Evolutionary conservation across 1,140 invertebrate species (phyloP).

Genomic region (Drosophila lini): DNA sequence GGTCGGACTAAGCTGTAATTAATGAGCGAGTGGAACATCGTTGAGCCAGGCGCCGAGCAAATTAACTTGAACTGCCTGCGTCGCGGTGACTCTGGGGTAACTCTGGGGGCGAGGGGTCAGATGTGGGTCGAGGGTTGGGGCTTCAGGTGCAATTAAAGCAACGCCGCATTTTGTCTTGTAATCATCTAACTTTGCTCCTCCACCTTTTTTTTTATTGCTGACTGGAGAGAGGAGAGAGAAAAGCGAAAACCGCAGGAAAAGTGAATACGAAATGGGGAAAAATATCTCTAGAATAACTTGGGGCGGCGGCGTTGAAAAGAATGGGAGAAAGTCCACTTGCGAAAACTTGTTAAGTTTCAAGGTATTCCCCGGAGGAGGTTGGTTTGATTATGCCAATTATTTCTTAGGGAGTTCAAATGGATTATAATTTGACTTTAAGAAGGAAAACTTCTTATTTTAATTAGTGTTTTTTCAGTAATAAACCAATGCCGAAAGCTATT

Average conservation of each 20-base stretch:
- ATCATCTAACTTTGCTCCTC: conserved; percentile 52
- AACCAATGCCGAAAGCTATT: background rate
- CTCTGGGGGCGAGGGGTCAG: background rate
- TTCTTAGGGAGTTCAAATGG: background rate
- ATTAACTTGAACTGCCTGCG: conserved; percentile 72
- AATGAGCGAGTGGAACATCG: conserved; percentile 76
- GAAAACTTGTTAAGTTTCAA: conserved; percentile 24
- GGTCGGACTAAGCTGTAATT: conserved; percentile 74
- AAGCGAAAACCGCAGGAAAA: conserved; percentile 24
- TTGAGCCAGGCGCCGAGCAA: conserved; percentile 58
- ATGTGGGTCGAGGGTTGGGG: conserved; percentile 22
- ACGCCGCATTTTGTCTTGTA: conserved; percentile 65
- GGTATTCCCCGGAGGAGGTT: conserved; percentile 8
- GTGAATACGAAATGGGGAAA: conserved; percentile 11
- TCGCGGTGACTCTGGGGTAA: background rate
- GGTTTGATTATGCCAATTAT: conserved; percentile 15
- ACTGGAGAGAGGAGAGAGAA: background rate
- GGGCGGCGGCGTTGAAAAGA: background rate
- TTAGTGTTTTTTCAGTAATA: background rate
- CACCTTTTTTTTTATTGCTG: conserved; percentile 23
- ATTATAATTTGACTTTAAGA: background rate
- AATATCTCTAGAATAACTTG: conserved; percentile 11
- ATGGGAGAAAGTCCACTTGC: conserved; percentile 4
- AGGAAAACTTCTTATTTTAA: background rate
- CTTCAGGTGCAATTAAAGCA: conserved; percentile 73